These are phyloP conservation scores for Protomyctophum bolini DNA, from an alignment of 2,113 vertebrate genomes.

Conservation along the genomic window DNA sequence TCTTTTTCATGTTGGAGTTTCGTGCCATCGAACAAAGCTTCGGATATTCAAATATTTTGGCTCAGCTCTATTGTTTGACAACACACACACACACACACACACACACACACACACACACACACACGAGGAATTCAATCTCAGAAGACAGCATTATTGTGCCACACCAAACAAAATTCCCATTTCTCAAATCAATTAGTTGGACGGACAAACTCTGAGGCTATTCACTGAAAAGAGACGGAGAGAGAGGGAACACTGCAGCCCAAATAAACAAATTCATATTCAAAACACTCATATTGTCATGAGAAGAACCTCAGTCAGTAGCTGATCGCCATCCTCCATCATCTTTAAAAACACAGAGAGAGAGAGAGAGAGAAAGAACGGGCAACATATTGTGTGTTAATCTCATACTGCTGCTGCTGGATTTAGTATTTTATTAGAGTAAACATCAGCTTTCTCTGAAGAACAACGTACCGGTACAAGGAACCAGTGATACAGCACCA, in stretches of 20 bases:
- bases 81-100: constrained; percentile 44
- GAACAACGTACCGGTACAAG: no score
- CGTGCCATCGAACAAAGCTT: no score
- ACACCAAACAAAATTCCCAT: neutral
- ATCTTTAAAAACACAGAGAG: constrained; percentile 73
- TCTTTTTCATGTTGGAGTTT: no score
- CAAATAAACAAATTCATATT: constrained; percentile 34
- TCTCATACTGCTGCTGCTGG: neutral
- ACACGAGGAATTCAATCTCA: constrained; percentile 33
- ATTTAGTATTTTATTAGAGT: no score
- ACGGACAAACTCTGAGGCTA: constrained; percentile 7
- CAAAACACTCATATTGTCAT: constrained; percentile 30
- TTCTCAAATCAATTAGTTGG: no score
- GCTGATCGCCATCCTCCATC: constrained; percentile 79
- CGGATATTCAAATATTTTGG: no score
- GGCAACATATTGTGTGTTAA: neutral
- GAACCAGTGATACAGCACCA: neutral
- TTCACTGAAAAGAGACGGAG: constrained; percentile 15
- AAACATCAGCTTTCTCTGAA: neutral
- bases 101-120: no score
- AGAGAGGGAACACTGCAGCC: constrained; percentile 44
- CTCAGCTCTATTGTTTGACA: constrained; percentile 1
- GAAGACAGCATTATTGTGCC: constrained; percentile 13
- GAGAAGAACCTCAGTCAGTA: constrained; percentile 60
- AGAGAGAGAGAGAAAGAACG: constrained; percentile 52